phyloP scores from a whole-genome alignment of 2,888 invertebrate species.

The Eupsilia transversa region DNA sequence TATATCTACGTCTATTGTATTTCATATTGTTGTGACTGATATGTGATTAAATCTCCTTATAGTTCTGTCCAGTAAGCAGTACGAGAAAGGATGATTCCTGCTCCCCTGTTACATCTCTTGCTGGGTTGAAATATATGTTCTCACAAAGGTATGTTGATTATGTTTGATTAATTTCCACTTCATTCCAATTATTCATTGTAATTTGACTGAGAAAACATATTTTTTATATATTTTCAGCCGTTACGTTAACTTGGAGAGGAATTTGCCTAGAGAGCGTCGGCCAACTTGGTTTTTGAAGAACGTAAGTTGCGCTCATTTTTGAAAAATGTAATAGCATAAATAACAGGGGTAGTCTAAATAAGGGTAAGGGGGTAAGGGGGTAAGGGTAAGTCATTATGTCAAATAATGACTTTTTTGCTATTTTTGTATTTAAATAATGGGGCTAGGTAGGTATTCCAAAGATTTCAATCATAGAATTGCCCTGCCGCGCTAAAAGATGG shows the following conservation, averaged over 20 bases:
- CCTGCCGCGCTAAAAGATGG: too few species aligned
- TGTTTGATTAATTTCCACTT: background rate
- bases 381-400: too few species aligned
- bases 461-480: too few species aligned
- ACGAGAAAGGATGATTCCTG: conserved; percentile 77
- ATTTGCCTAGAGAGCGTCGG: conserved; percentile 75
- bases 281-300: conserved; percentile 82
- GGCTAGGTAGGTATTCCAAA: too few species aligned
- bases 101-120: conserved; percentile 75
- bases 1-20: too few species aligned
- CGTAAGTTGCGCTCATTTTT: conserved; percentile 71
- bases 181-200: background rate
- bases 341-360: too few species aligned
- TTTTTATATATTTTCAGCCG: conserved; percentile 74
- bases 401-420: too few species aligned
- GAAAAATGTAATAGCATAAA: background rate
- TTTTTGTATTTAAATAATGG: too few species aligned
- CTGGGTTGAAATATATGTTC: conserved; percentile 81
- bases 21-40: background rate
- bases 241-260: conserved; percentile 77
- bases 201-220: background rate
- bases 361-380: too few species aligned
- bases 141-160: conserved; percentile 78
- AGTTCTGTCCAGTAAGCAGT: conserved; percentile 81
- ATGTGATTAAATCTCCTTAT: conserved; percentile 43